Evolutionary conservation across 2,797 vertebrate genomes (phyloP).

Genomic region (Avahi laniger): DNA sequence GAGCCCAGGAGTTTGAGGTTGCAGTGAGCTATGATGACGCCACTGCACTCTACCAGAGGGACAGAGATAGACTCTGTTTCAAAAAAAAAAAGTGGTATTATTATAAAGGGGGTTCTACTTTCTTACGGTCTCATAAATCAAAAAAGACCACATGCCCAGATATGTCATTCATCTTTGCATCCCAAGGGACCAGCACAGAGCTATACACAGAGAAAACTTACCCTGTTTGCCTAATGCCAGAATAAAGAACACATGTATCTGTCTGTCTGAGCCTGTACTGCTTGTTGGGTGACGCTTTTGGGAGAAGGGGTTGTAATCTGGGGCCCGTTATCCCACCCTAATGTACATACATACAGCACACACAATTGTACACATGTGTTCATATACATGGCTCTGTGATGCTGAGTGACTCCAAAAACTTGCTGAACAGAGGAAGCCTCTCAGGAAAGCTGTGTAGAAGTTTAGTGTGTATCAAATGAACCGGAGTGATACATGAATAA

Average conservation of each 20-base stretch:
- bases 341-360: neutral
- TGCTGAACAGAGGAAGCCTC: neutral
- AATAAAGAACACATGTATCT: neutral
- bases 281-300: neutral
- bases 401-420: neutral
- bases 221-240: neutral
- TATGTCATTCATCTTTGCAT: neutral
- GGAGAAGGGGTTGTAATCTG: neutral
- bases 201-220: neutral
- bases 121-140: neutral
- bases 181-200: neutral
- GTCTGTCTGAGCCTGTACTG: neutral
- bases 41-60: no score
- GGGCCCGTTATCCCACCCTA: neutral
- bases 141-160: neutral
- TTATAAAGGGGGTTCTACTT: neutral
- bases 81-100: neutral
- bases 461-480: neutral
- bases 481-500: neutral
- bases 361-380: no score
- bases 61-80: no score
- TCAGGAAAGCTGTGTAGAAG: neutral
- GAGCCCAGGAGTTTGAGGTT: no score
- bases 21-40: no score
- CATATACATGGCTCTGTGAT: neutral